Evolutionary conservation across 2,113 vertebrate species (phyloP).

Genomic region (Zapus hudsonius): DNA sequence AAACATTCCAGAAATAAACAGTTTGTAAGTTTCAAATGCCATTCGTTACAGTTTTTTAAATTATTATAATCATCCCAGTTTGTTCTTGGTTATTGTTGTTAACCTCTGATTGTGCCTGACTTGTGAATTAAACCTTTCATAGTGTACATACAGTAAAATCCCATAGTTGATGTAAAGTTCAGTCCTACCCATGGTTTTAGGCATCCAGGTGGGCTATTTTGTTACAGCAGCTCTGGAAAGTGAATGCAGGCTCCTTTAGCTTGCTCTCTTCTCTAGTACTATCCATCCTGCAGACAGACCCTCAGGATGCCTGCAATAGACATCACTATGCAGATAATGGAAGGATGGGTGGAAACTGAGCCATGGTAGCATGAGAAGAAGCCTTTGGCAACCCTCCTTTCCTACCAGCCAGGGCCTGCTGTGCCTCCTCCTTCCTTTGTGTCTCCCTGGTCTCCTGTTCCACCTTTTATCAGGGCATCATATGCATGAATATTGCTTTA

Average conservation of each 20-base stretch:
- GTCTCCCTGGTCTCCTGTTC: background rate
- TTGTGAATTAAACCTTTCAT: background rate
- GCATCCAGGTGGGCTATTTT: background rate
- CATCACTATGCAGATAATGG: accelerated
- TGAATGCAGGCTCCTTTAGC: accelerated
- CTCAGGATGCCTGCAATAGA: no score
- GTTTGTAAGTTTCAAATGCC: background rate
- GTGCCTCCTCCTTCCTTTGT: background rate
- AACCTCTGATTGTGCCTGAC: background rate
- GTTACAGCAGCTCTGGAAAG: background rate
- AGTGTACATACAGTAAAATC: background rate
- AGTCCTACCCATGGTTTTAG: background rate
- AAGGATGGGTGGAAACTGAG: background rate
- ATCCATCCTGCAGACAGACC: background rate
- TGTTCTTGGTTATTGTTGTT: background rate
- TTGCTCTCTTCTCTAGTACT: background rate
- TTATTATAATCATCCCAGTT: background rate
- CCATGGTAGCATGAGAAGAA: background rate
- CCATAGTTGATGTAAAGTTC: background rate
- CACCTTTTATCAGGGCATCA: background rate
- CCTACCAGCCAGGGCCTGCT: background rate
- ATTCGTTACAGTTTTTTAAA: background rate
- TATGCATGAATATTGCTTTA: background rate
- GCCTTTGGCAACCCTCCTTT: background rate
- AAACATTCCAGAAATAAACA: background rate